Percentiles rank a stretch among this genome's conserved stretches.
phyloP scores from a whole-genome alignment of 1,140 invertebrate species.

The Eriocheir sinensis region DNA sequence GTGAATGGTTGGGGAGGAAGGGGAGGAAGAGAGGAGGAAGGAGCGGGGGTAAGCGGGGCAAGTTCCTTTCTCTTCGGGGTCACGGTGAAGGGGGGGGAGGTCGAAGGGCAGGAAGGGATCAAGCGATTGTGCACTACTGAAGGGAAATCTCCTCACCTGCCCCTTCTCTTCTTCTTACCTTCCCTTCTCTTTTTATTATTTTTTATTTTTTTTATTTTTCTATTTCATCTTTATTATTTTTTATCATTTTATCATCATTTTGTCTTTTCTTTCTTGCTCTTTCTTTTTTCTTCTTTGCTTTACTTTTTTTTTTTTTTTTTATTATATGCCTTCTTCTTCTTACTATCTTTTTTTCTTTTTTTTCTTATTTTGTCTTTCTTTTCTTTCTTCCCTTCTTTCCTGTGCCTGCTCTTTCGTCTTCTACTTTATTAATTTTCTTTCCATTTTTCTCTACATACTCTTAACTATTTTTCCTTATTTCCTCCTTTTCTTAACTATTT shows the following conservation, averaged over 20 bases:
- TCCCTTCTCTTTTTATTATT: no score
- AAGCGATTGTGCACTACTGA: slow-evolving; percentile 15
- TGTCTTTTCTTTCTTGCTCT: neutral
- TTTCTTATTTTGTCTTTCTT: no score
- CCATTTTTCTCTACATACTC: no score
- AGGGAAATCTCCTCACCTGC: neutral
- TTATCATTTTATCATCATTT: no score
- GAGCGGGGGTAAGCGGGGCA: neutral
- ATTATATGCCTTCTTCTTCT: no score
- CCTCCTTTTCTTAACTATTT: no score
- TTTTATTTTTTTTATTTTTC: neutral
- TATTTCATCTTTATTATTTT: neutral
- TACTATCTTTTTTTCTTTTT: no score
- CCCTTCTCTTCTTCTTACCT: slow-evolving; percentile 7
- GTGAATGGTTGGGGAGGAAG: neutral
- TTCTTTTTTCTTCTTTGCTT: no score
- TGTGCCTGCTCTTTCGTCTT: no score
- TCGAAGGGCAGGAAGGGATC: neutral
- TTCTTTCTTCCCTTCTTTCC: neutral
- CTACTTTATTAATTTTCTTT: no score
- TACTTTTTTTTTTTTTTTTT: no score
- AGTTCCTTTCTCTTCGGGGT: slow-evolving; percentile 11
- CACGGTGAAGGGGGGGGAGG: neutral
- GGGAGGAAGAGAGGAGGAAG: neutral
- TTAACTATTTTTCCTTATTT: no score